Base-by-base conservation (phyloP, 2,113 vertebrate species). In the Cyprichromis sp. region DNA sequence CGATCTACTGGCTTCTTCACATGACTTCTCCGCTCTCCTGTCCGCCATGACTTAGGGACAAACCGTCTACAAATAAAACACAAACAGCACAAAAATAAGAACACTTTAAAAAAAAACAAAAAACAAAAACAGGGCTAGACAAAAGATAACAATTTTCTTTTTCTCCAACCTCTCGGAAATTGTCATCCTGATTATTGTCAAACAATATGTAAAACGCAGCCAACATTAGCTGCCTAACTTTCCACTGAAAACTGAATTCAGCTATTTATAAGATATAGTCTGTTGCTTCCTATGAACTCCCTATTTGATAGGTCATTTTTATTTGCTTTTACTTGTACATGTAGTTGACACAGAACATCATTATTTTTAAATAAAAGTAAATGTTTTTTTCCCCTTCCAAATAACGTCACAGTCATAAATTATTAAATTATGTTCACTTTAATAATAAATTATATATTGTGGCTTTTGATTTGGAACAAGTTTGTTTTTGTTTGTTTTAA, bases 31-130 rank as follows among this genome's bases (percentile, higher is more conserved):
- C 96, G 97, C 97, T 98, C 98, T 98, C 97, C 98, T 99, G 98
- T 99, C 98, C 97, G 98, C 99, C 98, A 99, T 99, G 99, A 99
- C 98, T 99, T 96, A 98, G 98, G 96, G 97, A 98, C 97, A 98
- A 97, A 98, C 98, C 97, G 95, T 97, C 98, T 99, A 92, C 54
- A 79, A 38, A 87, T 61, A 91, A 54, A 88, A 92, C 4, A 78
- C 3, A 24, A 54, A 79, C 8, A 71, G 3, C 5, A 42, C 36
- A 2, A 17, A 16, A 50, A 10, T 55, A 9, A 82, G 47, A 17
- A 81, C 80, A 3, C 26, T 81, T 24, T 5, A 26, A n/a, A 1
- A 24, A 24, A 21, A 21, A 1, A 2, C 2, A 5, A 1, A 2
- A 6, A 14, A 13, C 2, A 9, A 16, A 42, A 1, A 2, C 34